Conservation (phyloP, 1,140 invertebrate species). For the Drosophila insularis region DNA sequence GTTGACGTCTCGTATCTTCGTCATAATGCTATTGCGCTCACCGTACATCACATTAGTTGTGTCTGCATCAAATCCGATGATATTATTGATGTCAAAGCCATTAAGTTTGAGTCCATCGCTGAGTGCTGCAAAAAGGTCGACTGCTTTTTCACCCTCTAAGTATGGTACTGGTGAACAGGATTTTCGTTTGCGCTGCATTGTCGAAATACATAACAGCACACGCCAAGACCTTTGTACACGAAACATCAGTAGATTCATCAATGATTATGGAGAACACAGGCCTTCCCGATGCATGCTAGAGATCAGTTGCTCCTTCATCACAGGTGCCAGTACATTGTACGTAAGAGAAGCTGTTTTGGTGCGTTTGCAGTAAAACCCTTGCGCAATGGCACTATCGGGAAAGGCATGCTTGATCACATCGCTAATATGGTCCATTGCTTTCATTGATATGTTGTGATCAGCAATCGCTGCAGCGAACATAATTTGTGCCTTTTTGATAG, state of each 20-base stretch:
- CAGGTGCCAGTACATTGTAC: not conserved
- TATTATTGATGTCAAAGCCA: constrained; percentile 12
- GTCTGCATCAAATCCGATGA: constrained; percentile 5
- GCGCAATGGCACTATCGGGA: not conserved
- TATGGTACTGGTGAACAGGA: not conserved
- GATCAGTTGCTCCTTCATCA: not conserved
- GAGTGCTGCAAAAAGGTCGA: not conserved
- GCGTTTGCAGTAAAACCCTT: not conserved
- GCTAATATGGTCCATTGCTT: constrained; percentile 4
- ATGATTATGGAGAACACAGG: constrained; percentile 7
- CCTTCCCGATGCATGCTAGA: not conserved
- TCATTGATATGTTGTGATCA: not conserved
- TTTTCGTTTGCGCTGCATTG: not conserved
- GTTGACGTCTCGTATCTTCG: constrained; percentile 10
- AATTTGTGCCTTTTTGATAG: not conserved
- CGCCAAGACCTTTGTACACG: constrained; percentile 10
- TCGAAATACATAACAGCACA: not conserved
- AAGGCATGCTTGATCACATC: not conserved
- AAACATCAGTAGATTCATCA: constrained; percentile 16
- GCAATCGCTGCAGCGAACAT: not conserved
- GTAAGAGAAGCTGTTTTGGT: not conserved
- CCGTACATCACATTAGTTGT: constrained; percentile 18
- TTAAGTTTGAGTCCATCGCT: not conserved
- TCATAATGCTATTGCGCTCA: constrained; percentile 10
- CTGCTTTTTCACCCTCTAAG: constrained; percentile 1